Evolutionary conservation across 2,113 vertebrate species (phyloP).

Genomic region (Myiagra hebetior): DNA sequence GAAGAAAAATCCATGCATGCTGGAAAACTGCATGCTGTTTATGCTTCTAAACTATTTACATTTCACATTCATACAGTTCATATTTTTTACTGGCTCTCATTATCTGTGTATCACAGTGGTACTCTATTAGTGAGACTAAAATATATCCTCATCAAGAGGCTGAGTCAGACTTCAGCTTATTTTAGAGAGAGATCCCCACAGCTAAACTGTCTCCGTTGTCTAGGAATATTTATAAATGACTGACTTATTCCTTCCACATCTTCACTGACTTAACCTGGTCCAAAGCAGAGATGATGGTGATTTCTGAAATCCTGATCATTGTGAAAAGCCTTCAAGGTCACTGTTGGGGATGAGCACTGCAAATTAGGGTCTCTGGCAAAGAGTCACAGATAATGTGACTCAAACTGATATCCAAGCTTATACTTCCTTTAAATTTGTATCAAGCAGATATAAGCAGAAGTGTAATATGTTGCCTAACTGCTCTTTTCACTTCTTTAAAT

Average conservation of each 20-base stretch:
- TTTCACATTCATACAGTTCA: neutral
- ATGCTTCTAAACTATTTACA: neutral
- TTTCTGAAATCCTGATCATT: neutral
- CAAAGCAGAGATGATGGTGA: neutral
- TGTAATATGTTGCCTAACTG: neutral
- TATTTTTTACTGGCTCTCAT: neutral
- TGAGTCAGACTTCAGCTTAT: neutral
- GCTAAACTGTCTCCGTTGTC: neutral
- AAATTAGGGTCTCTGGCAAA: neutral
- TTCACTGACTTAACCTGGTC: neutral
- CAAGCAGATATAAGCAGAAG: neutral
- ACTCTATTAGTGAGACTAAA: neutral
- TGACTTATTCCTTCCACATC: neutral
- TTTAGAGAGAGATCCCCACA: neutral
- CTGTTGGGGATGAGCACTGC: neutral
- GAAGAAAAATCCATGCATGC: neutral
- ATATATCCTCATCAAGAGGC: neutral
- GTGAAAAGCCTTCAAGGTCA: neutral
- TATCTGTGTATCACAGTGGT: neutral
- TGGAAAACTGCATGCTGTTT: neutral
- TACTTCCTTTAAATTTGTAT: neutral
- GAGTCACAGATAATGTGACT: neutral
- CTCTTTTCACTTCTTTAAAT: neutral
- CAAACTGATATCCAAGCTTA: neutral
- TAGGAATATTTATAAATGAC: neutral